Evolutionary conservation across 2,888 invertebrate species (phyloP).

Genomic region (Tetropium fuscum): DNA sequence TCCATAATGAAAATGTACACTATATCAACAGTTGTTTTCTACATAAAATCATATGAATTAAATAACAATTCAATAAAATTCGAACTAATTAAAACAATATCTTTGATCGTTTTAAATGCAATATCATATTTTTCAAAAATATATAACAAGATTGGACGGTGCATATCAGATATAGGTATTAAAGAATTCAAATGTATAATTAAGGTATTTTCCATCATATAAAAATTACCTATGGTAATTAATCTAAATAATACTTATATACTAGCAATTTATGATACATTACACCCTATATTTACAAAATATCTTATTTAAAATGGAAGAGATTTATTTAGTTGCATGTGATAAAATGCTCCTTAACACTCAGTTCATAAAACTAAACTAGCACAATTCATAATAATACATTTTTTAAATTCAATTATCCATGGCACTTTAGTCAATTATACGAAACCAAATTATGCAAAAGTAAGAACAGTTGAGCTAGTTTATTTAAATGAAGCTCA

Average conservation of each 20-base stretch:
- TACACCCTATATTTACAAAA: conserved; percentile 59
- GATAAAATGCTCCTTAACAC: conserved; percentile 25
- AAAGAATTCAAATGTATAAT: conserved; percentile 36
- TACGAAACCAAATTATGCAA: conserved; percentile 28
- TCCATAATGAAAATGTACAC: conserved; percentile 33
- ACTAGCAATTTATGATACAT: conserved; percentile 51
- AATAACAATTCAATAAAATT: conserved; percentile 60
- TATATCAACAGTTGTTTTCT: conserved; percentile 37
- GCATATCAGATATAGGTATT: conserved; percentile 28
- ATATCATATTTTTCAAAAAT: conserved; percentile 33
- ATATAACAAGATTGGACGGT: conserved; percentile 52
- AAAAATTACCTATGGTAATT: conserved; percentile 24
- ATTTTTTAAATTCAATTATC: conserved; percentile 32
- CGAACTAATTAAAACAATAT: conserved; percentile 53
- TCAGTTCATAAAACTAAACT: conserved; percentile 33
- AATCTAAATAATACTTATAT: conserved; percentile 29
- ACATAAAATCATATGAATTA: conserved; percentile 57
- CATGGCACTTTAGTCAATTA: conserved; percentile 47
- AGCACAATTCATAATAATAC: conserved; percentile 31
- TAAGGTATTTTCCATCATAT: conserved; percentile 16
- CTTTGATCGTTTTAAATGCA: conserved; percentile 32
- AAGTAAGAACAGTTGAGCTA: conserved; percentile 19
- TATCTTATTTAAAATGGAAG: conserved; percentile 51
- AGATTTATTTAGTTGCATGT: conserved; percentile 42
- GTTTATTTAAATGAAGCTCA: conserved; percentile 26